phyloP scores from a whole-genome alignment of 2,888 invertebrate genomes.

The Ectemnius lituratus region DNA sequence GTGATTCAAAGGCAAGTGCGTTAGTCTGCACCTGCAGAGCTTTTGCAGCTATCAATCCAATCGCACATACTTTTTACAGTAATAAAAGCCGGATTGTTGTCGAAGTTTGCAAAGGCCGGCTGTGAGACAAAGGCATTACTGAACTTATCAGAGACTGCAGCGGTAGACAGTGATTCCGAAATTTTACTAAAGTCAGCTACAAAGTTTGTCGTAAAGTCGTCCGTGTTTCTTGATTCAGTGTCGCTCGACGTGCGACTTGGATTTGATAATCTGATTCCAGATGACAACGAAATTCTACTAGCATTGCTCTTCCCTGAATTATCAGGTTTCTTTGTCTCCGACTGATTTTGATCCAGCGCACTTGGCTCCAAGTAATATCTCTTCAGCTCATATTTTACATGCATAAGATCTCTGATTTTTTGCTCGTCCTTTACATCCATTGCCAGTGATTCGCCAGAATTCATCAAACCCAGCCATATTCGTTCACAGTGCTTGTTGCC shows the following conservation, averaged over 20 bases:
- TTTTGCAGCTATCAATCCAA: not conserved
- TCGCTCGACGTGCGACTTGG: slow-evolving; percentile 35
- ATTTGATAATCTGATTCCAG: not conserved
- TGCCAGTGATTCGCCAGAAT: slow-evolving; percentile 78
- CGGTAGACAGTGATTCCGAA: slow-evolving; percentile 69
- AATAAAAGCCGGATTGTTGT: slow-evolving; percentile 85
- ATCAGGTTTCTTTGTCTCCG: not conserved
- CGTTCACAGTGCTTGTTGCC: slow-evolving; percentile 96
- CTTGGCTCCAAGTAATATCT: slow-evolving; percentile 81
- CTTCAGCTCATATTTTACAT: slow-evolving; percentile 96
- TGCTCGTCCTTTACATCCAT: slow-evolving; percentile 90
- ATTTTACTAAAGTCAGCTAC: slow-evolving; percentile 76
- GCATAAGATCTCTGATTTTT: slow-evolving; percentile 94
- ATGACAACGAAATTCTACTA: not conserved
- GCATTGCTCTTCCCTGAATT: not conserved
- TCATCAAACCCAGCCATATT: slow-evolving; percentile 95
- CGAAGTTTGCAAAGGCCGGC: slow-evolving; percentile 85
- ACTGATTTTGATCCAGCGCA: slow-evolving; percentile 62
- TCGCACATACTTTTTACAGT: slow-evolving; percentile 62
- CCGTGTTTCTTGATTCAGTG: slow-evolving; percentile 57
- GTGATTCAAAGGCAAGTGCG: too few relatives aligned
- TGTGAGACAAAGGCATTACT: slow-evolving; percentile 70
- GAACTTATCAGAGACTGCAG: slow-evolving; percentile 53
- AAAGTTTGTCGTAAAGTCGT: slow-evolving; percentile 73
- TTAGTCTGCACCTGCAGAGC: too few relatives aligned